Conservation (phyloP, 2,888 invertebrate genomes). For the Linnaemya vulpina region DNA sequence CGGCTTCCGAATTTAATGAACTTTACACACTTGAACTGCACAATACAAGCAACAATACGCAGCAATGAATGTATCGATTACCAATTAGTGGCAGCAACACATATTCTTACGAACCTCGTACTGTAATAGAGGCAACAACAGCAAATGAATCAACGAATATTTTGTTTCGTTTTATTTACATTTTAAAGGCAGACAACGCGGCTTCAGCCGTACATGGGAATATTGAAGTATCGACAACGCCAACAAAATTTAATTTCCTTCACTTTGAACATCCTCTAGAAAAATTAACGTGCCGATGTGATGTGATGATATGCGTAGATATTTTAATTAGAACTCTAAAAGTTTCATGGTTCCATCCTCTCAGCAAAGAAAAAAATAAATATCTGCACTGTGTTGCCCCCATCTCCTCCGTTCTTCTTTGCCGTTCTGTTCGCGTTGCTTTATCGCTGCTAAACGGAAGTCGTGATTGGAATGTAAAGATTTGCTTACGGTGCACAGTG, state of each 20-base stretch:
- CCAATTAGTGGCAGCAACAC: slow-evolving; percentile 72
- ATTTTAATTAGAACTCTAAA: slow-evolving; percentile 70
- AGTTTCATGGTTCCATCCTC: slow-evolving; percentile 53
- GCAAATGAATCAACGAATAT: slow-evolving; percentile 17
- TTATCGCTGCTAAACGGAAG: slow-evolving; percentile 57
- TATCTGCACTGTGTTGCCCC: slow-evolving; percentile 16
- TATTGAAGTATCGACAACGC: slow-evolving; percentile 49
- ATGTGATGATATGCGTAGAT: slow-evolving; percentile 65
- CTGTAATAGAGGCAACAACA: slow-evolving; percentile 31
- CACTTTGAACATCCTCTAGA: slow-evolving; percentile 57
- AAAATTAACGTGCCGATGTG: slow-evolving; percentile 66
- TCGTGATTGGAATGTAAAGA: slow-evolving; percentile 68
- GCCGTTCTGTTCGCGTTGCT: slow-evolving; percentile 10
- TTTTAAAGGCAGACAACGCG: slow-evolving; percentile 66
- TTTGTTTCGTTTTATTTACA: slow-evolving; percentile 42
- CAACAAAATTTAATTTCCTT: slow-evolving; percentile 67
- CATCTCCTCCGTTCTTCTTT: background rate
- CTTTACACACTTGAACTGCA: slow-evolving; percentile 71
- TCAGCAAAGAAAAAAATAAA: slow-evolving; percentile 11
- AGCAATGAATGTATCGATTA: slow-evolving; percentile 72
- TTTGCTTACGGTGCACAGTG: slow-evolving; percentile 22
- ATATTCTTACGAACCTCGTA: slow-evolving; percentile 5
- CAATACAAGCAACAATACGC: slow-evolving; percentile 52
- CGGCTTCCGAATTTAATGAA: slow-evolving; percentile 75
- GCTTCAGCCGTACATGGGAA: slow-evolving; percentile 60